Evolutionary conservation across 30 jellyfish, hydroid and myxozoan genomes (phyloP).

Genomic region (Aurelia sp.): DNA sequence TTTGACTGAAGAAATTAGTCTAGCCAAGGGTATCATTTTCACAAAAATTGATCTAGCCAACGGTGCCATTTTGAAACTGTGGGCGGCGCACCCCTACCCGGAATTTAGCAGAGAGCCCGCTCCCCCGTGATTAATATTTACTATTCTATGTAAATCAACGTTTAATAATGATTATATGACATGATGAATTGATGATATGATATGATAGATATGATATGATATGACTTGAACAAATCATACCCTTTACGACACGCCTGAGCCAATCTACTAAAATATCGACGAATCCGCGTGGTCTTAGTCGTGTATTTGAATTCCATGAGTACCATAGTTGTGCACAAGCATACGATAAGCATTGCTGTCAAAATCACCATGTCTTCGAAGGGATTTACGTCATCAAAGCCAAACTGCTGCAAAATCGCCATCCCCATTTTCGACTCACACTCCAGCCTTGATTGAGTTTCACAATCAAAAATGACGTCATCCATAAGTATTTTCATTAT

Average conservation of each 20-base stretch:
- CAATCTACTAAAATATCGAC: not conserved
- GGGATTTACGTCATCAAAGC: slow-evolving; percentile 72
- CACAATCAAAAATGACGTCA: slow-evolving; percentile 66
- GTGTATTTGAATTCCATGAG: slow-evolving; percentile 72
- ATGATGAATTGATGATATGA: too few relatives aligned
- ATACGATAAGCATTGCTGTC: slow-evolving; percentile 55
- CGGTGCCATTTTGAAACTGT: too few relatives aligned
- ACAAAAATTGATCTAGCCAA: too few relatives aligned
- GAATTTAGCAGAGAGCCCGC: too few relatives aligned
- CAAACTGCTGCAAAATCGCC: slow-evolving; percentile 72
- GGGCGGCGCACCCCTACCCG: too few relatives aligned
- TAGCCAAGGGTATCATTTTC: too few relatives aligned
- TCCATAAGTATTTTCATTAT: slow-evolving; percentile 66
- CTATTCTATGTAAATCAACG: too few relatives aligned
- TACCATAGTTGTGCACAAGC: slow-evolving; percentile 51
- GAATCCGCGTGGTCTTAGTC: slow-evolving; percentile 17
- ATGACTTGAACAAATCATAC: slow-evolving; percentile 9
- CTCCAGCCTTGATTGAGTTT: slow-evolving; percentile 64
- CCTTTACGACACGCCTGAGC: not conserved
- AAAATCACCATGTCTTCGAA: slow-evolving; percentile 53
- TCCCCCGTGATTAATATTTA: too few relatives aligned
- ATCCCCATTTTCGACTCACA: slow-evolving; percentile 78
- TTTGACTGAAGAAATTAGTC: too few relatives aligned
- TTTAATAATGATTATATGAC: too few relatives aligned
- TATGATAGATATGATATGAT: too few relatives aligned